Percentiles rank a stretch among this genome's conserved stretches.
These are phyloP conservation scores for Tachysurus vachellii DNA, from an alignment of 2,113 vertebrate species.

Conservation along the genomic window DNA sequence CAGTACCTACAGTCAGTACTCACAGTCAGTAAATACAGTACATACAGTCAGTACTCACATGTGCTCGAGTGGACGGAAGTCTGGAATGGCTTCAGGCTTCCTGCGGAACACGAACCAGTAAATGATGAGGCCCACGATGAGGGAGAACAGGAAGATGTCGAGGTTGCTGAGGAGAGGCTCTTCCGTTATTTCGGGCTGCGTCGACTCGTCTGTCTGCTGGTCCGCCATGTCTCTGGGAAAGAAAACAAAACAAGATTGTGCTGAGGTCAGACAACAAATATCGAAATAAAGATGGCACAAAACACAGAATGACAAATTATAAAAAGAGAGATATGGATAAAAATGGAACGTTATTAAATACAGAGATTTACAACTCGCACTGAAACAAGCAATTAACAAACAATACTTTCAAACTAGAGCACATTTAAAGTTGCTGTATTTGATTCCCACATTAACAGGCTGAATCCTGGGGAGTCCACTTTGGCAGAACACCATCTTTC, in stretches of 20 bases:
- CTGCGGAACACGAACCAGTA: conserved; percentile 93
- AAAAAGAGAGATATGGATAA: neutral
- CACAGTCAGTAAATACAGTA: neutral
- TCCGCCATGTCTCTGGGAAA: conserved; percentile 65
- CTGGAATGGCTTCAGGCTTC: conserved; percentile 86
- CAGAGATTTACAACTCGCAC: no score
- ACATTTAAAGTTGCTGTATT: neutral
- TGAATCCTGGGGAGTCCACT: neutral
- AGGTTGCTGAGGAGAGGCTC: conserved; percentile 82
- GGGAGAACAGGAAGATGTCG: conserved; percentile 85
- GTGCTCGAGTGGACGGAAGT: conserved; percentile 83
- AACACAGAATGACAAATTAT: neutral
- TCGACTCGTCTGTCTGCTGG: conserved; percentile 59
- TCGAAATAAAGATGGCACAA: neutral
- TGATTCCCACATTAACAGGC: neutral
- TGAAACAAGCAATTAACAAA: neutral
- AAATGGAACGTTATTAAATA: neutral
- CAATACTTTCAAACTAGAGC: no score
- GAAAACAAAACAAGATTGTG: neutral
- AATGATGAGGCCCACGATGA: conserved; percentile 82
- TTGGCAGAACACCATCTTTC: neutral
- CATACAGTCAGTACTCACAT: conserved; percentile 68
- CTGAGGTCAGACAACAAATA: neutral
- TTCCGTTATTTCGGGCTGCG: conserved; percentile 61
- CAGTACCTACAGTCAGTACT: neutral